Conservation (phyloP, 2,888 invertebrate species). For the Cryptus armator region DNA sequence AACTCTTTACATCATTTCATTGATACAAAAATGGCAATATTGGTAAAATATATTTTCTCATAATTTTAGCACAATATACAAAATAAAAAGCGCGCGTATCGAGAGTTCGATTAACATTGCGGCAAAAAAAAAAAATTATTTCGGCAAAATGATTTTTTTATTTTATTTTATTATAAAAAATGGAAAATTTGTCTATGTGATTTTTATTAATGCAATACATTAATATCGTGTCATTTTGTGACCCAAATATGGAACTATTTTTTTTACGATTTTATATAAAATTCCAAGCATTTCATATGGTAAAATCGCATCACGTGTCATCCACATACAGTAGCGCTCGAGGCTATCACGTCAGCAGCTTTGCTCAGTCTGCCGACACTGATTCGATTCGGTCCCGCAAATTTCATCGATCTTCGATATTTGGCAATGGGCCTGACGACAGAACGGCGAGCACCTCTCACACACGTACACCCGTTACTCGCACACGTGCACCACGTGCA, state of each 20-base stretch:
- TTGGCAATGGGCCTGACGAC: slow-evolving; percentile 57
- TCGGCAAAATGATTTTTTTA: too few relatives aligned
- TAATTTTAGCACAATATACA: too few relatives aligned
- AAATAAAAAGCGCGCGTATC: too few relatives aligned
- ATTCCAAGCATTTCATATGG: neutral
- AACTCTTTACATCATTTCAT: neutral
- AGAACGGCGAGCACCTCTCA: neutral
- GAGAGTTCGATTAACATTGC: too few relatives aligned
- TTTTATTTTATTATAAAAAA: too few relatives aligned
- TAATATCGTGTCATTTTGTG: too few relatives aligned
- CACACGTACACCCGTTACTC: neutral
- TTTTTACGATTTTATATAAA: neutral
- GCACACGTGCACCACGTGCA: slow-evolving; percentile 32
- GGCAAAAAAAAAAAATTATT: too few relatives aligned
- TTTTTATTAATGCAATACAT: too few relatives aligned
- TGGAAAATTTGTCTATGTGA: too few relatives aligned
- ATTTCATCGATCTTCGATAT: slow-evolving; percentile 66
- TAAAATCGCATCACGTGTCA: slow-evolving; percentile 12
- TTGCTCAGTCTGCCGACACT: slow-evolving; percentile 21
- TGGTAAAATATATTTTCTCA: too few relatives aligned
- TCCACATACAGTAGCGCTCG: neutral
- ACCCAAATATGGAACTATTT: neutral
- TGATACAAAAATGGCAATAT: neutral
- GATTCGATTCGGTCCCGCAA: slow-evolving; percentile 55
- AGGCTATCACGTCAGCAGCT: slow-evolving; percentile 4